Conservation (phyloP, 2,888 invertebrate genomes). For the Mythimna albipuncta region DNA sequence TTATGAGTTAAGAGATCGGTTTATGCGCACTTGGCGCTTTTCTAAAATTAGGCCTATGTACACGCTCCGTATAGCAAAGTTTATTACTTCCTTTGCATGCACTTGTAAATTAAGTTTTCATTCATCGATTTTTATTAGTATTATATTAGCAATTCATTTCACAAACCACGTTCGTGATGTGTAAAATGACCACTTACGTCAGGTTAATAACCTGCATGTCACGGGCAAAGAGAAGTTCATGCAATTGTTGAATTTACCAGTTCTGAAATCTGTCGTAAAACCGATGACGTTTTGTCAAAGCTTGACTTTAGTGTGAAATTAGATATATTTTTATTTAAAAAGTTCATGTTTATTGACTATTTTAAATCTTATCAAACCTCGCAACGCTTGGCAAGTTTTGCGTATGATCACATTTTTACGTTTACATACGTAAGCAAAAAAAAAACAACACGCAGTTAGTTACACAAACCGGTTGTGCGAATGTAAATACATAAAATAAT, state of each 20-base stretch:
- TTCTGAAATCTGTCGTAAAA: neutral
- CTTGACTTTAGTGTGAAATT: no score
- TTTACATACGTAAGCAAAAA: conserved; percentile 30
- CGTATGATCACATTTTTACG: conserved; percentile 28
- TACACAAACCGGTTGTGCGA: conserved; percentile 49
- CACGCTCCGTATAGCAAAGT: conserved; percentile 65
- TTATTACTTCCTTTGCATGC: conserved; percentile 72
- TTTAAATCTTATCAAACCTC: neutral
- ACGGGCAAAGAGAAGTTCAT: conserved; percentile 11
- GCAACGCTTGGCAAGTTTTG: conserved; percentile 22
- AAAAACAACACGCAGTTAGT: conserved; percentile 30
- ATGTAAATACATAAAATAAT: conserved; percentile 53
- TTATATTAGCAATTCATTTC: conserved; percentile 46
- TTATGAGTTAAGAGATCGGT: conserved; percentile 59
- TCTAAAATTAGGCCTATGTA: conserved; percentile 70
- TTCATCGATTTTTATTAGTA: conserved; percentile 62
- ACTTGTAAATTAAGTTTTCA: conserved; percentile 71
- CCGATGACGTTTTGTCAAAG: neutral
- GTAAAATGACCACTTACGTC: conserved; percentile 34
- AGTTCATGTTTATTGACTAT: neutral
- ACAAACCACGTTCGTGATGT: conserved; percentile 35
- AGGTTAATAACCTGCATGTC: conserved; percentile 37
- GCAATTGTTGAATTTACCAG: conserved; percentile 11
- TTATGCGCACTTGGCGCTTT: conserved; percentile 59
- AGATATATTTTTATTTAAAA: neutral